Base-by-base conservation (phyloP, 92 coral and sea anemone species). In the Epizoanthus stellaris region DNA sequence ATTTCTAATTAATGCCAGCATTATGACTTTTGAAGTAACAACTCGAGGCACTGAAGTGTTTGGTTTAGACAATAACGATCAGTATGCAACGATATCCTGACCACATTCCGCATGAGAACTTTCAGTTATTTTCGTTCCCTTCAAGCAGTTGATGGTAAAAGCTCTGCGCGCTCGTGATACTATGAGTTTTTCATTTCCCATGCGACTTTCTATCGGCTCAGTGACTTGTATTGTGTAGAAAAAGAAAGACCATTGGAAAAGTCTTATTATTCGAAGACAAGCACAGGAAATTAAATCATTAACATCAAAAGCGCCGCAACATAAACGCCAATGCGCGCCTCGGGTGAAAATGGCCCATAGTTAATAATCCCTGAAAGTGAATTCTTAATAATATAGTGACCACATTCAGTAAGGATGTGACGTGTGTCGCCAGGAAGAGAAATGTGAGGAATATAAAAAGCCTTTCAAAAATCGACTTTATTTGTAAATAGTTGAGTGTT, bases 241-340 rank as follows among this genome's bases (percentile, higher is more conserved):
- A 88, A 95, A 96, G 80, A 82, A 90, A 92, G 81, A 68, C 82
- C 89, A 85, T 91, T 92, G 90, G 84, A 89, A 93, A 93, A 91
- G 87, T 84, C 90, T 84, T 92, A 96, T 96, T 96, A 91, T 94
- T 86, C 83, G 86, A 81, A 86, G 67, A 97, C 98, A 93, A 87
- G 91, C 79, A 67, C 93, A 93, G 97, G 99, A 94, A 97, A 97
- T 94, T 97, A 94, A 93, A 97, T 89, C 95, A 94, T 97, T 97
- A 93, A 85, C 93, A 70, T 89, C 93, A 93, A 93, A 94, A 80
- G 94, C 59, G 57, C 91, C 98, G 91, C 80, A 81, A 80, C 85
- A 80, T 58, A 82, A 90, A 79, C 89, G 82, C 86, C 42, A 80
- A 70, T 81, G 72, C 63, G 45, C 91, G 62, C 75, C 71, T 39